A percentile compares a stretch with the other conserved stretches of the same genome.
Evolutionary conservation across 2,113 vertebrate genomes (phyloP).

Genomic region (Psilopogon haemacephalus): DNA sequence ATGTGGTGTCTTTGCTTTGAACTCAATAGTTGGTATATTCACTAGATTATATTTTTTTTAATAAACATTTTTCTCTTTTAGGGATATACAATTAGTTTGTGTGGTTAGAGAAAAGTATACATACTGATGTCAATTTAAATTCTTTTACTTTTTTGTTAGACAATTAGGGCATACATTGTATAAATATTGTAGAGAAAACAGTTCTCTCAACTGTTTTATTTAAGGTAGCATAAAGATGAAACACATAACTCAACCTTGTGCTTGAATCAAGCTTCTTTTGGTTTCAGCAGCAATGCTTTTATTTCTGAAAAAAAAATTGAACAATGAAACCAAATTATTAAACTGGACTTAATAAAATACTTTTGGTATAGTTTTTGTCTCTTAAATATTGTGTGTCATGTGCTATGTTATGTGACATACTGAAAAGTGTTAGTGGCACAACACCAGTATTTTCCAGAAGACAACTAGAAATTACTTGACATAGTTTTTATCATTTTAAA

Average conservation of each 20-base stretch:
- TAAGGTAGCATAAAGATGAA: neutral
- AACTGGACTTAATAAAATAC: neutral
- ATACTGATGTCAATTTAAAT: slow-evolving; percentile 57
- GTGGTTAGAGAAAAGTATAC: slow-evolving; percentile 57
- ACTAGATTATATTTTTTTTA: slow-evolving; percentile 30
- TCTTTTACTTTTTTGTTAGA: slow-evolving; percentile 62
- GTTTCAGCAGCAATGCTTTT: neutral
- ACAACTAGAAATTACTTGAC: neutral
- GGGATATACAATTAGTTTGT: slow-evolving; percentile 51
- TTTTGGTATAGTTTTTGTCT: neutral
- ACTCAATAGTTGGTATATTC: slow-evolving; percentile 67
- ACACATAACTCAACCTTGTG: neutral
- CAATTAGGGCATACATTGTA: slow-evolving; percentile 37
- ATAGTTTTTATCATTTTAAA: neutral
- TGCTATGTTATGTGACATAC: neutral
- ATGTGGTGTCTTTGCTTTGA: slow-evolving; percentile 71
- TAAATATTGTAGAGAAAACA: slow-evolving; percentile 55
- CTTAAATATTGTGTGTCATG: neutral
- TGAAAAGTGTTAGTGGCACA: neutral
- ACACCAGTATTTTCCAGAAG: neutral
- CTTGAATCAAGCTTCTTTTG: slow-evolving; percentile 10
- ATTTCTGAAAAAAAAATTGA: slow-evolving; percentile 14
- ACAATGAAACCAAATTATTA: neutral
- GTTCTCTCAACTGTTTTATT: slow-evolving; percentile 55
- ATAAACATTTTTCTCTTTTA: slow-evolving; percentile 58